Evolutionary conservation across 92 coral and sea anemone genomes (phyloP).

Genomic region (Virgularia gustaviana): DNA sequence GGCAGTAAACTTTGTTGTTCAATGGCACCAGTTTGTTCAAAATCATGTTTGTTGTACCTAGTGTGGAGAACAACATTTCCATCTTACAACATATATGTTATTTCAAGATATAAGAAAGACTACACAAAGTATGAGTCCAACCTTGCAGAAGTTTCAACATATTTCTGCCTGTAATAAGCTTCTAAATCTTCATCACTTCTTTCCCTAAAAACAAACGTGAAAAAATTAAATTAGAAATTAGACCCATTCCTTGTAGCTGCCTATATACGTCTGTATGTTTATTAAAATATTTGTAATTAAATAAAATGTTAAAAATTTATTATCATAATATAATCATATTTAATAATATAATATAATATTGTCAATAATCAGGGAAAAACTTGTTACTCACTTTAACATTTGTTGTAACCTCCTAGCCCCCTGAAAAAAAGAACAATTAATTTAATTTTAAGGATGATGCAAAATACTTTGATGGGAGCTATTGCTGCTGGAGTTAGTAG

Average conservation of each 20-base stretch:
- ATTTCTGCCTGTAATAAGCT: constrained; percentile 91
- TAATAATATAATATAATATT: not conserved
- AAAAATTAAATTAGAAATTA: no score
- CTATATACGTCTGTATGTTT: not conserved
- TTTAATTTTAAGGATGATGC: no score
- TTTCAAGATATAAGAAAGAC: not conserved
- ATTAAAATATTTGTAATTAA: no score
- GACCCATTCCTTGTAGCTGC: not conserved
- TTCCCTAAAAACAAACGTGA: constrained; percentile 57
- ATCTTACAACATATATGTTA: not conserved
- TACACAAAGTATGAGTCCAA: constrained; percentile 7
- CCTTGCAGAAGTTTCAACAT: constrained; percentile 87
- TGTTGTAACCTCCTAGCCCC: constrained; percentile 91
- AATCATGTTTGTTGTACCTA: constrained; percentile 66
- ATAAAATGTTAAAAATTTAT: not conserved
- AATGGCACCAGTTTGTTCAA: constrained; percentile 79
- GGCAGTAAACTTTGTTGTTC: constrained; percentile 90
- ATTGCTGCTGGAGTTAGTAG: no score
- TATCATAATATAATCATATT: not conserved
- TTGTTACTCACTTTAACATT: constrained; percentile 70
- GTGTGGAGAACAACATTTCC: not conserved
- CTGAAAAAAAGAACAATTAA: no score
- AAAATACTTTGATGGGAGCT: no score
- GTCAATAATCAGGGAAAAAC: not conserved
- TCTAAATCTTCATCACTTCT: constrained; percentile 94